Conservation (phyloP, 1,140 invertebrate genomes). For the Sycophaga agraensis region DNA sequence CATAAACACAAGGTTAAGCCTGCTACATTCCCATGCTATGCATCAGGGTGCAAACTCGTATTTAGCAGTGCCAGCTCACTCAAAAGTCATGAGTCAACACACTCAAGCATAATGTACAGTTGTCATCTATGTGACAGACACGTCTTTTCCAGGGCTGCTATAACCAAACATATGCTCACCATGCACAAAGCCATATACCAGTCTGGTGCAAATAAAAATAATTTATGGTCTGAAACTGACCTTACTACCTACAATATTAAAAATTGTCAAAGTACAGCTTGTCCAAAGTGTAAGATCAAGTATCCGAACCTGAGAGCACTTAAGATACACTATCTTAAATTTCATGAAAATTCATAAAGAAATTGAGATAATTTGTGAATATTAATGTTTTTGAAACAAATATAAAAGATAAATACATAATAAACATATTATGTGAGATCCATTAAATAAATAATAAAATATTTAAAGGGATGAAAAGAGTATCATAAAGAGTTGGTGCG, state of each 20-base stretch:
- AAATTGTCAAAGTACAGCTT: conserved; percentile 40
- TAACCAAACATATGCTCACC: conserved; percentile 43
- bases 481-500: too few relatives aligned
- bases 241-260: conserved; percentile 43
- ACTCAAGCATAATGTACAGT: conserved; percentile 44
- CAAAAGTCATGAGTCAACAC: conserved; percentile 37
- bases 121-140: conserved; percentile 47
- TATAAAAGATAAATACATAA: too few relatives aligned
- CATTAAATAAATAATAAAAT: too few relatives aligned
- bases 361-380: not conserved
- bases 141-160: conserved; percentile 41
- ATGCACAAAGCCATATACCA: conserved; percentile 43
- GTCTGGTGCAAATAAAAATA: conserved; percentile 29
- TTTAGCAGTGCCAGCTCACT: conserved; percentile 33
- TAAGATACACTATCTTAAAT: conserved; percentile 54
- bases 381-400: too few relatives aligned
- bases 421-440: too few relatives aligned
- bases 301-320: conserved; percentile 53
- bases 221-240: conserved; percentile 43
- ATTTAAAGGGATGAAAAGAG: too few relatives aligned
- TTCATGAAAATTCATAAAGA: conserved; percentile 39
- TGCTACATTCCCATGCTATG: conserved; percentile 23
- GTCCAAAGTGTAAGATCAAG: conserved; percentile 49
- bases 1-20: conserved; percentile 50
- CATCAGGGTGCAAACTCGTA: conserved; percentile 37